Conservation (phyloP, 1,140 invertebrate species). For the Lordiphosa mommai region DNA sequence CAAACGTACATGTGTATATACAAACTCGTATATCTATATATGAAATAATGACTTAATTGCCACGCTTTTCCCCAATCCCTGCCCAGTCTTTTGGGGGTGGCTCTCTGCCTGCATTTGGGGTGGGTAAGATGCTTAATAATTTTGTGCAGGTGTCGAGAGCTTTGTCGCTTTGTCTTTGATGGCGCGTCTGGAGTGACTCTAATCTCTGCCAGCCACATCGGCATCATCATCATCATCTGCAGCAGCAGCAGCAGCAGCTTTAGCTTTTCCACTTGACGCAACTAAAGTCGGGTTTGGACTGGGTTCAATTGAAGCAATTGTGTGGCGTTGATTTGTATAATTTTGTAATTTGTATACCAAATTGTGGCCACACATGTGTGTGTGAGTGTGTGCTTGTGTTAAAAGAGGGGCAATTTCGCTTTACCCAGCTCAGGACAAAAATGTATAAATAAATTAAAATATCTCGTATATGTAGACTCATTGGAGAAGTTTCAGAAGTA, state of each 20-base stretch:
- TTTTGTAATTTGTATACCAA: slow-evolving; percentile 77
- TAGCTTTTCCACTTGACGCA: slow-evolving; percentile 34
- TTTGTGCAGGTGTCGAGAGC: slow-evolving; percentile 63
- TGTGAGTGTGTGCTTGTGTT: slow-evolving; percentile 14
- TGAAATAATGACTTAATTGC: slow-evolving; percentile 75
- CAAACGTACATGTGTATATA: not conserved
- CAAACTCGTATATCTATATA: slow-evolving; percentile 16
- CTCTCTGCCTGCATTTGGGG: slow-evolving; percentile 36
- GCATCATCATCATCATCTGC: not conserved
- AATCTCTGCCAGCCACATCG: slow-evolving; percentile 62
- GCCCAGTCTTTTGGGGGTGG: slow-evolving; percentile 7
- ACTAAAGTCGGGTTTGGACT: slow-evolving; percentile 13
- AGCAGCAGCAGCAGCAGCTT: slow-evolving; percentile 5
- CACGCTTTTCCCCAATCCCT: slow-evolving; percentile 20
- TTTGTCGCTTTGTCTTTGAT: slow-evolving; percentile 63
- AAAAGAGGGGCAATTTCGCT: slow-evolving; percentile 36
- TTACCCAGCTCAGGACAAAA: slow-evolving; percentile 36
- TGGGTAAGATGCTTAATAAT: slow-evolving; percentile 39
- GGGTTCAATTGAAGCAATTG: slow-evolving; percentile 75
- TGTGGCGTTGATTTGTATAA: slow-evolving; percentile 75
- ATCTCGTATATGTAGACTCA: slow-evolving; percentile 12
- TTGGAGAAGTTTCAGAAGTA: slow-evolving; percentile 16
- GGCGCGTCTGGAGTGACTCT: slow-evolving; percentile 62
- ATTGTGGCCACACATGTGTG: slow-evolving; percentile 67
- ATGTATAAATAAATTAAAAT: slow-evolving; percentile 75